Conservation (phyloP, 2,888 invertebrate genomes). For the Ophonus ardosiacus region DNA sequence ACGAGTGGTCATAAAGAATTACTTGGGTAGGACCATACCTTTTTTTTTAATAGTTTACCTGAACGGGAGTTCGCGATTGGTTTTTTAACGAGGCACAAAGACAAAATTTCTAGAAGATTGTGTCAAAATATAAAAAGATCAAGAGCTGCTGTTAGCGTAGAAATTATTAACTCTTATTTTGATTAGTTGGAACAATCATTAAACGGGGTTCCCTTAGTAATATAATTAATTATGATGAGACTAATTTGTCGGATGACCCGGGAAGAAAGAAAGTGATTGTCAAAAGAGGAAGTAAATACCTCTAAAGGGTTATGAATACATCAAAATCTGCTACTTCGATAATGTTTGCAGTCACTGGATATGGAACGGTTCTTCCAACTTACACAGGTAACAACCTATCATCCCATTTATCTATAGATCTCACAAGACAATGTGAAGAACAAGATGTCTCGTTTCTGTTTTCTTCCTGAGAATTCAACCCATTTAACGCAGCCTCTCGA, state of each 20-base stretch:
- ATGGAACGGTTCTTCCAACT: slow-evolving; percentile 71
- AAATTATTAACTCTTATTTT: slow-evolving; percentile 65
- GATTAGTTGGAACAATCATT: slow-evolving; percentile 65
- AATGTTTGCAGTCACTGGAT: slow-evolving; percentile 73
- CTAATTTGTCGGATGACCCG: slow-evolving; percentile 33
- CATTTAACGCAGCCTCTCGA: no score
- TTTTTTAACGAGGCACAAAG: neutral
- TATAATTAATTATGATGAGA: slow-evolving; percentile 41
- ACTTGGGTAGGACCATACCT: neutral
- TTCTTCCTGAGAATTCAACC: no score
- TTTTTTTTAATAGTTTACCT: neutral
- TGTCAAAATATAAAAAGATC: slow-evolving; percentile 63
- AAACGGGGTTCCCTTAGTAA: slow-evolving; percentile 65
- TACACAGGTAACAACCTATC: slow-evolving; percentile 75
- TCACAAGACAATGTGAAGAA: no score
- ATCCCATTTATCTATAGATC: no score
- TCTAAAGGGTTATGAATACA: slow-evolving; percentile 71
- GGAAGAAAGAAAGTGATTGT: slow-evolving; percentile 66
- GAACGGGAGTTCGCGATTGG: neutral
- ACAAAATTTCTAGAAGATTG: neutral
- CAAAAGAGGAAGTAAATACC: slow-evolving; percentile 71
- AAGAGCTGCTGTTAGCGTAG: slow-evolving; percentile 64
- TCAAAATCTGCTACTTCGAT: slow-evolving; percentile 71
- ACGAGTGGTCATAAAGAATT: neutral
- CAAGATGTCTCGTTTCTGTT: no score